Evolutionary conservation across 2,797 vertebrate genomes (phyloP).

Genomic region (Danio kyathit): DNA sequence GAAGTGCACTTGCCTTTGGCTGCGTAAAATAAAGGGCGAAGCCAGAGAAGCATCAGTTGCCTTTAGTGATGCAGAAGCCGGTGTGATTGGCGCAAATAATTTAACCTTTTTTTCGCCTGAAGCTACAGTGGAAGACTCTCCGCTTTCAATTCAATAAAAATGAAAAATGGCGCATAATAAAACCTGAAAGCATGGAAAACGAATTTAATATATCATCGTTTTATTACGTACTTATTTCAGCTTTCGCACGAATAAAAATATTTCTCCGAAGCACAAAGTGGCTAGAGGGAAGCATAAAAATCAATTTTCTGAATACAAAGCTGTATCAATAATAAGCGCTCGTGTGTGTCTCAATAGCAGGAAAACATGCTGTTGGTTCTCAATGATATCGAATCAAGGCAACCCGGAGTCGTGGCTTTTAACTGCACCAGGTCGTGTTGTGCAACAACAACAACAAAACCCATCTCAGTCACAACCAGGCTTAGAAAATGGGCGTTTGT

Average conservation of each 20-base stretch:
- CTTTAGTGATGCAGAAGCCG: conserved; percentile 62
- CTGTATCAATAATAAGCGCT: conserved; percentile 82
- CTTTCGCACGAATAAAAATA: conserved; percentile 84
- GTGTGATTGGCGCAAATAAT: conserved; percentile 77
- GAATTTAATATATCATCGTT: conserved; percentile 88
- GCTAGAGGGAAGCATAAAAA: conserved; percentile 86
- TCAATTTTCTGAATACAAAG: conserved; percentile 83
- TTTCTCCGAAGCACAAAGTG: conserved; percentile 82
- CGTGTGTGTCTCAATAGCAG: conserved; percentile 63
- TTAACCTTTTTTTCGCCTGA: conserved; percentile 77
- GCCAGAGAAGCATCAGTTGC: conserved; percentile 56
- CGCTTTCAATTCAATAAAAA: conserved; percentile 84
- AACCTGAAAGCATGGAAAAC: conserved; percentile 82
- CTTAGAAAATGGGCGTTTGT: not conserved
- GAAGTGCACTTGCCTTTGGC: conserved; percentile 59
- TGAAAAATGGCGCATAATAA: conserved; percentile 86
- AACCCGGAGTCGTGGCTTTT: conserved; percentile 17
- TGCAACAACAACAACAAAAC: not conserved
- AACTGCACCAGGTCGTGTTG: conserved; percentile 23
- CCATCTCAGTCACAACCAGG: not conserved
- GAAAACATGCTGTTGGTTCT: conserved; percentile 72
- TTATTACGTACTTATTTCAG: conserved; percentile 88
- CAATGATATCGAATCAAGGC: conserved; percentile 65
- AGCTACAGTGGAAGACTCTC: conserved; percentile 72
- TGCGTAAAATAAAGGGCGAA: conserved; percentile 44